A percentile compares a stretch with the other conserved stretches of the same genome.
Conservation (phyloP, 1,140 invertebrate species). For the Heterodera carotae region DNA sequence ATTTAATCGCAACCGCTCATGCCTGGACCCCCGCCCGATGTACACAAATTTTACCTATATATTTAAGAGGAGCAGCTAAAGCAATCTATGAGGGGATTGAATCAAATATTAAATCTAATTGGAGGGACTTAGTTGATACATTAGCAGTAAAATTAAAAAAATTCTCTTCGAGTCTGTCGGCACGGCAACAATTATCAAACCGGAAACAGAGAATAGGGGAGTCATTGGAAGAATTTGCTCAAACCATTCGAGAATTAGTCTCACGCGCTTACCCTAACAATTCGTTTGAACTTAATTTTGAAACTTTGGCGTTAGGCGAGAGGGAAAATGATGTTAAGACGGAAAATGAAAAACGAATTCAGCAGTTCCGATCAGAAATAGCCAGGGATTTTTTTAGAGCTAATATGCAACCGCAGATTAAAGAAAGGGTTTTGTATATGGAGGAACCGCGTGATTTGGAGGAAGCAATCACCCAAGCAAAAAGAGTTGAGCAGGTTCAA, state of each 20-base stretch:
- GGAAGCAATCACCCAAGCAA: neutral
- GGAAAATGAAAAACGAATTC: neutral
- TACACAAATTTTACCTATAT: constrained; percentile 7
- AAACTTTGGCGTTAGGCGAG: neutral
- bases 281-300: neutral
- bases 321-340: neutral
- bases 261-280: neutral
- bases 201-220: neutral
- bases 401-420: neutral
- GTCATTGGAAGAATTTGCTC: neutral
- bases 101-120: neutral
- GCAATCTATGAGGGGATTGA: constrained; percentile 3
- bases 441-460: neutral
- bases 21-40: neutral
- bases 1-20: constrained; percentile 5
- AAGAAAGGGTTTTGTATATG: neutral
- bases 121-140: neutral
- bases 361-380: neutral
- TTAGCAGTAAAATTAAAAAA: neutral
- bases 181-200: neutral
- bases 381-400: neutral
- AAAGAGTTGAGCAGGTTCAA: neutral
- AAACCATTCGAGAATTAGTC: neutral
- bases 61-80: neutral
- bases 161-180: neutral